Base-by-base conservation (phyloP, 2,797 vertebrate genomes). In the Parauchenoglanis punctatus region DNA sequence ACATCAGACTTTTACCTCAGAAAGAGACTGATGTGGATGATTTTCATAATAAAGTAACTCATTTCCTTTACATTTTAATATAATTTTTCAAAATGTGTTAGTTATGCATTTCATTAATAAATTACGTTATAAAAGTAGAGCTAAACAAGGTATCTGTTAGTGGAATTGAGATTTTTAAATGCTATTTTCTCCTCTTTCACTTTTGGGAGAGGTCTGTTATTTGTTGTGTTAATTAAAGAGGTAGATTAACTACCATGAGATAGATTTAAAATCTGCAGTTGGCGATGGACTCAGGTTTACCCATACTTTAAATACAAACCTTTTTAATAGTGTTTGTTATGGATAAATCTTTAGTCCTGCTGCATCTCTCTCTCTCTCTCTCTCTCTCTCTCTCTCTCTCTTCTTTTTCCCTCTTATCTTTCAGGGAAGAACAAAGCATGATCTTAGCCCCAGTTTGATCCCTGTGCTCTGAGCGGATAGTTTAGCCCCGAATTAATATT, bases 401-500 rank as follows among this genome's bases (percentile, higher is more conserved):
- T 83, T 67, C 80, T 58, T 23, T 40, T 59, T 49, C 4, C 67
- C 17, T 83, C 25, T 77, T 87, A 52, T 89, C 70, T 87, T 89
- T 73, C 65, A 82, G 72, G 81, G 75, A 70, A 84, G 88, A 92
- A 90, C 87, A 90, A 91, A 91, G 90, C 83, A 1, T 89, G 89
- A 91, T 92, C 85, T 88, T 90, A 90, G 92, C 95, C 95, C 93
- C 94, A 94, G 94, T 93, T 94, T 95, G 95, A 96, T 96, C 95
- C 94, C 88, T 92, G 92, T 88, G 93, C 91, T 95, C 92, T 89
- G 93, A 94, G 92, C 91, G 90, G 92, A 95, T 94, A 94, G 93
- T 95, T 95, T 90, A 92, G 91, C 65, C 89, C 90, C 82, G 95
- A 95, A 96, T 96, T 96, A 96, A 95, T 95, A 96, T 94, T 95